Percentiles rank a stretch among this genome's conserved stretches.
These are phyloP conservation scores for Lemur catta DNA, from an alignment of 2,797 vertebrate genomes.

Conservation along the genomic window DNA sequence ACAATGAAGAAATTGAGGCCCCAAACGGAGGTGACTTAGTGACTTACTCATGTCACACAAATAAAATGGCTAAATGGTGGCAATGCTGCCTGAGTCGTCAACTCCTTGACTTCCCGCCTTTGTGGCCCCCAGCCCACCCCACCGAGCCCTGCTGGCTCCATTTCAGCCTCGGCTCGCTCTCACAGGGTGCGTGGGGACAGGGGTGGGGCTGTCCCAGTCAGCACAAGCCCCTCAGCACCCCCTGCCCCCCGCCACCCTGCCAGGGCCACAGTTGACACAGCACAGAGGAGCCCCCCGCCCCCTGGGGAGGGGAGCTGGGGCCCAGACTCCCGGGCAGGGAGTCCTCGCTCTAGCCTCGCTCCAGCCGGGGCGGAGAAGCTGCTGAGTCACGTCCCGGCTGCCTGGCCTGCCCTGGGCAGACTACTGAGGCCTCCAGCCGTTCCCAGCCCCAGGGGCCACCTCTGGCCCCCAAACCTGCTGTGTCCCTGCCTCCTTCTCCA, in stretches of 20 bases:
- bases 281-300: neutral
- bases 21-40: too few species aligned
- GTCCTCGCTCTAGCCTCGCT: neutral
- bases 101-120: neutral
- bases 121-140: neutral
- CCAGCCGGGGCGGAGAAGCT: neutral
- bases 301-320: neutral
- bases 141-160: neutral
- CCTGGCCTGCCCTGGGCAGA: neutral
- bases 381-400: neutral
- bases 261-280: neutral
- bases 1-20: neutral
- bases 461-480: neutral
- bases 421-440: neutral
- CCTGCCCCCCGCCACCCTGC: neutral
- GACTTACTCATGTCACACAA: neutral
- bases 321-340: neutral
- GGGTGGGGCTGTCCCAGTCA: neutral
- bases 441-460: neutral
- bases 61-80: too few species aligned
- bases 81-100: accelerated
- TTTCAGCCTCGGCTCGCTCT: neutral
- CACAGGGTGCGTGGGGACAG: too few species aligned
- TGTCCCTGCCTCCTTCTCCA: neutral
- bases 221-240: neutral